Conservation (phyloP, 2,113 vertebrate species). For the Empidonax alnorum region DNA sequence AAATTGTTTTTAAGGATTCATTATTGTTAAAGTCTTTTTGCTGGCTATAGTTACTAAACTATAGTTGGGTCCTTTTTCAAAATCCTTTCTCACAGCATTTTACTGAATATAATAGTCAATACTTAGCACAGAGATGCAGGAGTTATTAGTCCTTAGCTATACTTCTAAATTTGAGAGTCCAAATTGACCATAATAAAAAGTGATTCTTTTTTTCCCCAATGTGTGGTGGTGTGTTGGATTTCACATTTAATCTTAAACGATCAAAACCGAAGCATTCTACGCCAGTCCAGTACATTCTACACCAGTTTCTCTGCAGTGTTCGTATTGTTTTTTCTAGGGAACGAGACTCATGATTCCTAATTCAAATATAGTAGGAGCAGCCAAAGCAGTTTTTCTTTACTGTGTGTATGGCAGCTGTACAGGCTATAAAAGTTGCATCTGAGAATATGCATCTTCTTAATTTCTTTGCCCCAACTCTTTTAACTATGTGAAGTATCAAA, state of each 20-base stretch:
- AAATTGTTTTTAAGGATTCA: neutral
- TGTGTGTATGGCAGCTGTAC: neutral
- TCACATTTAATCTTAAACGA: neutral
- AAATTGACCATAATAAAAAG: neutral
- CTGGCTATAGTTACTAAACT: neutral
- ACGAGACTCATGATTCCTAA: neutral
- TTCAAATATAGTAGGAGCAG: neutral
- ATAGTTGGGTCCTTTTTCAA: neutral
- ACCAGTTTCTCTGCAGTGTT: neutral
- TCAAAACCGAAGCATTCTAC: neutral
- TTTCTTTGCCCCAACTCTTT: neutral
- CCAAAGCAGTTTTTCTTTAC: neutral
- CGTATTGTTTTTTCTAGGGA: neutral
- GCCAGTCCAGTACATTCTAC: neutral
- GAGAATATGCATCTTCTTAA: neutral
- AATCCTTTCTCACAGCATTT: neutral
- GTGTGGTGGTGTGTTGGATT: neutral
- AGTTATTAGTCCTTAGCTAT: neutral
- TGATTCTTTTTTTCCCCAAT: fast-evolving
- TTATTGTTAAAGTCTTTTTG: neutral
- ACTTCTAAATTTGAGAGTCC: neutral
- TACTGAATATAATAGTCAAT: neutral
- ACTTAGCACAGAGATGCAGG: neutral
- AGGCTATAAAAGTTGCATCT: neutral
- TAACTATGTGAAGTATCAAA: neutral